These are phyloP conservation scores for Actinostola sp. DNA, from an alignment of 92 coral and sea anemone species.

Conservation along the genomic window DNA sequence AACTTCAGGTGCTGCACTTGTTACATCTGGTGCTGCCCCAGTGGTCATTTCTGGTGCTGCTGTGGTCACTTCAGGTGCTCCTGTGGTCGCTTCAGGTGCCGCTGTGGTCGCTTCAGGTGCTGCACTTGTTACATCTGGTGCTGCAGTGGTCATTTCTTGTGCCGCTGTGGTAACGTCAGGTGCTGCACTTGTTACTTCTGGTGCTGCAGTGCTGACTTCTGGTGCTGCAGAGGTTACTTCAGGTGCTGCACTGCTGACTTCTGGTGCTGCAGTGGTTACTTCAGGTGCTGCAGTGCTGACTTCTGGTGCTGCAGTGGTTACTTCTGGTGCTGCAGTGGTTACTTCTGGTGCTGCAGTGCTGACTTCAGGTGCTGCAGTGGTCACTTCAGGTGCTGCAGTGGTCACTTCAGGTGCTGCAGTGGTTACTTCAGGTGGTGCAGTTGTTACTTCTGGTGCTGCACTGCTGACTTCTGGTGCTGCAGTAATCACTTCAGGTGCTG, in stretches of 20 bases:
- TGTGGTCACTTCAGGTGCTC: neutral
- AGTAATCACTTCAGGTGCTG: conserved; percentile 6
- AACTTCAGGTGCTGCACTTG: neutral
- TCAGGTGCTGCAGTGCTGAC: too few species aligned
- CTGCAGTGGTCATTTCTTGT: neutral
- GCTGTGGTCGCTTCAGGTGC: conserved; percentile 17
- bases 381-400: neutral
- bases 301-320: neutral
- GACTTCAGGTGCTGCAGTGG: neutral
- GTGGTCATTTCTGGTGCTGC: neutral
- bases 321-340: conserved; percentile 10
- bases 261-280: too few species aligned
- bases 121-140: conserved; percentile 1
- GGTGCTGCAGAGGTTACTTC: too few species aligned
- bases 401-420: neutral
- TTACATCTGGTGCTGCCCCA: conserved; percentile 1
- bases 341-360: too few species aligned
- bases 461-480: neutral
- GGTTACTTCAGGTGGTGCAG: neutral
- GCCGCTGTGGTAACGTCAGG: too few species aligned
- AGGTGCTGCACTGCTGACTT: too few species aligned
- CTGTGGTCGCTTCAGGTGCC: neutral
- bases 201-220: too few species aligned
- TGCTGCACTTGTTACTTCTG: too few species aligned
- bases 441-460: neutral